Base-by-base conservation (phyloP, 2,888 invertebrate genomes). In the Scaptomyza flava region DNA sequence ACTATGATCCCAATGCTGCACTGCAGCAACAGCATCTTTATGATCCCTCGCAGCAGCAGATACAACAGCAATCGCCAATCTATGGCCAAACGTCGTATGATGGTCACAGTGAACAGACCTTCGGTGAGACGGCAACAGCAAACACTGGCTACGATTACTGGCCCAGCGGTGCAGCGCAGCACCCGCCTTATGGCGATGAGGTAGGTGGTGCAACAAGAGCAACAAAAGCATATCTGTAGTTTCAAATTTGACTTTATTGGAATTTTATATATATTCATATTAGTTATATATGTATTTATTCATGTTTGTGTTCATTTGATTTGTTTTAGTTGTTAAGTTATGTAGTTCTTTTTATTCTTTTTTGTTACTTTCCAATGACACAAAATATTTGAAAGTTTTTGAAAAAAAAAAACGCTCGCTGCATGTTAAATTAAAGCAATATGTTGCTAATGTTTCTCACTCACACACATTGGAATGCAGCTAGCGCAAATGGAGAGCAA, bases 91-190 rank as follows among this genome's bases (percentile, higher is more conserved):
- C 74, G 51, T 61, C 75, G n/a, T 70, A 58, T 30, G 62, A 41
- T 43, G 27, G 41, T 11, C 54, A 38, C 61, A 53, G 56, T 50
- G 54, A 69, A 38, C 47, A 58, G n/a, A 2, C 14, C 8, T 67
- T 67, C 47, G 68, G 47, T 8, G 50, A 50, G 20, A 74, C 62
- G 46, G 34, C 56, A 8, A 60, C 71, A 51, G 41, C 68, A 53
- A 53, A 56, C 1, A 20, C 50, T 65, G 72, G 67, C 31, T 90
- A 89, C 51, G 89, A 89, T 14, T 89, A 89, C 61, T 89, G 90
- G 90, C 59, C 74, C 30, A 62, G 64, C 54, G 74, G 51, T 51
- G 74, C 58, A 46, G 82, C 81, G 42, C 85, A 82, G 52, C 89
- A 79, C 31, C 79, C 79, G 33, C 79, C 79, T 5, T 69, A 75